Evolutionary conservation across 2,113 vertebrate genomes (phyloP), one percentile per base, ranked within the genome.

Genomic region (Uria lomvia): DNA sequence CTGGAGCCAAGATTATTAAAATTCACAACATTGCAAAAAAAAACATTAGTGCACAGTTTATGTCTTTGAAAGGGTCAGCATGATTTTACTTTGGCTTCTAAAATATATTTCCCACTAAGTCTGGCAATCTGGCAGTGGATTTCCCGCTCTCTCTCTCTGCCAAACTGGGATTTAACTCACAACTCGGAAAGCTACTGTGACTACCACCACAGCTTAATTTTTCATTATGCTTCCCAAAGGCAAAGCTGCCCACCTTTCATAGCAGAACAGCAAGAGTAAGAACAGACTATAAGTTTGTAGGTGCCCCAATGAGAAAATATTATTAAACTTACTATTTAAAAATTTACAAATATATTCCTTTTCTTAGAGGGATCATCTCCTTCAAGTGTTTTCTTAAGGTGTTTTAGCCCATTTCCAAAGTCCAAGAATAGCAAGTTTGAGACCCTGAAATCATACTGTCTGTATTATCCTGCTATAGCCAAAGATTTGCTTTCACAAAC

Each of bases 1-100:
- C 29, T 85, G 40, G 17, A 96, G 77, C 62, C 66, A 94, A 79
- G 71, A 90, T 75, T 80, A 76, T 87, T 86, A 95, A 93, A 96
- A 91, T 53, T 68, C 83, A 70, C 22, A 88, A 87, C 34, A 66
- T 0, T 52, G 68, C 24, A 94, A 95, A 96, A 94, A 38, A 94
- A 86, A 65, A 60, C 6, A 11, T 65, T 66, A 95, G 29, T 68
- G 89, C 27, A 92, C 50, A 92, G 52, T 80, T 96, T 47, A 67
- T 40, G 45, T 47, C 66, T 87, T 77, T 78, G 85, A 86, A 96
- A 72, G 26, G 76, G 60, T 72, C 76, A 82, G 40, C n/a, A 63
- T 16, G 27, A 78, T 67, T 86, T 88, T 62, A 63, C 43, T 88
- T 67, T 53, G n/a, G 27, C 49, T 75, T 81, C 58, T 66, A 73